Evolutionary conservation across 2,888 invertebrate species (phyloP), one percentile per base, ranked within the genome.

Genomic region (Drosophila paranaensis): DNA sequence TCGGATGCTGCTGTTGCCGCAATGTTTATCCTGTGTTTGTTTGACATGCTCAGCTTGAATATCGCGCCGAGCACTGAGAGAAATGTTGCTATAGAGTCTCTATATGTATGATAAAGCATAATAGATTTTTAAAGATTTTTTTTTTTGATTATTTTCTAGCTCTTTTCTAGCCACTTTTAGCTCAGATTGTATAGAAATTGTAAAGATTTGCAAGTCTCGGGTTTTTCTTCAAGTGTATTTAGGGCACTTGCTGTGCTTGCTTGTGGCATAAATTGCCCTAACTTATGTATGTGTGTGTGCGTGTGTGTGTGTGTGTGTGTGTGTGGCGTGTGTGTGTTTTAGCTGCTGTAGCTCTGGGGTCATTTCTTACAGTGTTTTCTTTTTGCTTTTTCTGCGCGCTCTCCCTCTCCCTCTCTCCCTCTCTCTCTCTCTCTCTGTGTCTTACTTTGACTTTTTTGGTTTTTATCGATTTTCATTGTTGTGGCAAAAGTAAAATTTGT

Each of bases 391-490:
- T 25, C 13, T 20, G 3, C 4, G 20, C 20, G n/a, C n/a, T n/a
- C n/a, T n/a, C n/a, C n/a, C n/a, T 20, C 20, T 20, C 20, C 2
- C 20, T 20, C 2, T 20, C 20, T 20, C 20, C 2, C 20, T 20
- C 20, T 20, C 30, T 30, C 30, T 30, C 3, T 11, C 2, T 43
- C 6, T 43, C 50, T 46, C 14, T 3, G 27, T n/a, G 8, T 27
- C n/a, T 27, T 33, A 33, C 30, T 33, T 33, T 33, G 30, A 6
- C 8, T 9, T 2, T 48, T 48, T 30, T 30, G 0, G 27, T 11
- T 33, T 33, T 66, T 72, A 83, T 88, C 85, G 83, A 83, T 83
- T 83, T 79, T 68, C 54, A 65, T 60, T 70, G 71, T 72, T 51
- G 50, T 25, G 51, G 62, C 60, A 60, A 43, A 64, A 54, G 74